Conservation (phyloP, 2,888 invertebrate species). For the Orthosia incerta region DNA sequence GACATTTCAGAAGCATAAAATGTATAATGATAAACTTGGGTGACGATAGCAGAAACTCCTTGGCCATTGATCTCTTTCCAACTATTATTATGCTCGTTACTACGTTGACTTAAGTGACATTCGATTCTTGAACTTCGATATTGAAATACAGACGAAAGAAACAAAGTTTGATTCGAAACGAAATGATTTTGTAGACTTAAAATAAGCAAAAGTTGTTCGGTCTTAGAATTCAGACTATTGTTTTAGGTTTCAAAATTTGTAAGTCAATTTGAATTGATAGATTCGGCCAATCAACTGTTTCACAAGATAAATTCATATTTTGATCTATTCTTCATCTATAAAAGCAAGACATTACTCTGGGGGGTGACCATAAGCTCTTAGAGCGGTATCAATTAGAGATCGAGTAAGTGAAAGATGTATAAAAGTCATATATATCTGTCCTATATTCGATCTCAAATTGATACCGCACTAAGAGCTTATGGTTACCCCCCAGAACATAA, state of each 20-base stretch:
- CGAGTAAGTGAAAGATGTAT: too few species aligned
- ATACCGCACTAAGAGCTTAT: too few species aligned
- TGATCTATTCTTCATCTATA: neutral
- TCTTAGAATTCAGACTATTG: constrained; percentile 27
- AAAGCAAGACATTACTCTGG: neutral
- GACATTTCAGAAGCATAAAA: constrained; percentile 37
- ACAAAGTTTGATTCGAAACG: constrained; percentile 35
- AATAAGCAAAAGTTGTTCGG: constrained; percentile 42
- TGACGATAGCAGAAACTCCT: constrained; percentile 22
- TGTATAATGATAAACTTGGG: constrained; percentile 17
- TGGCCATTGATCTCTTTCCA: constrained; percentile 26
- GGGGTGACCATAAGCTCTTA: too few species aligned
- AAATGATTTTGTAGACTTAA: constrained; percentile 35
- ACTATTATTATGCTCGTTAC: constrained; percentile 17
- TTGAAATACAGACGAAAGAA: constrained; percentile 48
- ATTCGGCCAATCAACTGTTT: constrained; percentile 14
- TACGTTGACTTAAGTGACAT: constrained; percentile 37
- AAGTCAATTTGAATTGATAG: constrained; percentile 44
- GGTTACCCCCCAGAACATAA: neutral
- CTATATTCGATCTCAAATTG: too few species aligned
- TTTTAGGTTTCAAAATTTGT: constrained; percentile 42
- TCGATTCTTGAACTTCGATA: constrained; percentile 43
- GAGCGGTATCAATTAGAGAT: too few species aligned
- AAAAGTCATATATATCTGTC: too few species aligned
- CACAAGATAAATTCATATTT: constrained; percentile 1